phyloP scores from a whole-genome alignment of 2,888 invertebrate species.

The Amiota minor region DNA sequence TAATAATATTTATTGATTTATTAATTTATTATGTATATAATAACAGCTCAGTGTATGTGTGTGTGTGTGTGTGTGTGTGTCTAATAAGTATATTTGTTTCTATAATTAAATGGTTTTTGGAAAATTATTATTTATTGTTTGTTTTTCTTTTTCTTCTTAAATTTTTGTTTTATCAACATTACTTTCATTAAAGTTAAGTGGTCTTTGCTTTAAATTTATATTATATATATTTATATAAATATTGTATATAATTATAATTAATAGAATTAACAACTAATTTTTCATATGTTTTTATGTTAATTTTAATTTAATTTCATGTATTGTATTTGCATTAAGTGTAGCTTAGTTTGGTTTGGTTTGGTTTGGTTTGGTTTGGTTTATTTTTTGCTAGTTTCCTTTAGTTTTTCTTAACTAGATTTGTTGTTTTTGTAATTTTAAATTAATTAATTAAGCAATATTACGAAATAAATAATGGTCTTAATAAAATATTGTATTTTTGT shows the following conservation, averaged over 20 bases:
- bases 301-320: constrained; percentile 39
- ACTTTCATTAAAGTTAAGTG: constrained; percentile 64
- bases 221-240: constrained; percentile 42
- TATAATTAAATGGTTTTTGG: background rate
- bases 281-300: constrained; percentile 26
- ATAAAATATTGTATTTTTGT: constrained; percentile 18
- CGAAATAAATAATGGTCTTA: constrained; percentile 25
- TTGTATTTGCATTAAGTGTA: constrained; percentile 16
- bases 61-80: no score
- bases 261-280: constrained; percentile 24
- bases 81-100: no score
- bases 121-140: background rate
- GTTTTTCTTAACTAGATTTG: constrained; percentile 5
- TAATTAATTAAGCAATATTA: constrained; percentile 19
- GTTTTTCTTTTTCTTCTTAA: constrained; percentile 3
- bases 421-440: constrained; percentile 45
- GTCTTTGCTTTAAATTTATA: constrained; percentile 57
- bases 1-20: no score
- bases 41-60: no score
- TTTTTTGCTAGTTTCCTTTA: constrained; percentile 30
- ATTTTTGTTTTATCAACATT: constrained; percentile 9
- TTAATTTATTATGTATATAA: no score
- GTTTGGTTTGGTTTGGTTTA: no score
- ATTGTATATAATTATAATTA: no score
- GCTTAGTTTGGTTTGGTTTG: constrained; percentile 29